Conservation (phyloP, 2,888 invertebrate species). For the Drepanosiphum platanoidis region DNA sequence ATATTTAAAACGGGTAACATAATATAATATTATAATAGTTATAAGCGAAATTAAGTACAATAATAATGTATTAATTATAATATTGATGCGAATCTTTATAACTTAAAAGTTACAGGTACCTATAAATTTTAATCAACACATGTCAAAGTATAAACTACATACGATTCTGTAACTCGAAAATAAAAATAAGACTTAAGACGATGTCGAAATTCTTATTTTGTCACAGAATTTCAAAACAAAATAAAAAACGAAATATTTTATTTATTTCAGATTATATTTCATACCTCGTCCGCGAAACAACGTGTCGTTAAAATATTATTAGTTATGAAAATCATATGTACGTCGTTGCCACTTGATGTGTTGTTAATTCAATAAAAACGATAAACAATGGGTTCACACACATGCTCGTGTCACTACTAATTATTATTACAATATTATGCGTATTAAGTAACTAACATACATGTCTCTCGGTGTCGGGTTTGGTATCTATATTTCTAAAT, state of each 20-base stretch:
- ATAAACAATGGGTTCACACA: not conserved
- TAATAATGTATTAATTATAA: conserved; percentile 31
- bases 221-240: not conserved
- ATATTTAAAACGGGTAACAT: conserved; percentile 39
- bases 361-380: not conserved
- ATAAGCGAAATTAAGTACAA: conserved; percentile 24
- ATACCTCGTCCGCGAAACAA: not conserved
- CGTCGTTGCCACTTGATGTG: not conserved
- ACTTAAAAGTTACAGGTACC: not conserved
- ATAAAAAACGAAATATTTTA: not conserved
- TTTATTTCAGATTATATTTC: not conserved
- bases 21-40: not conserved
- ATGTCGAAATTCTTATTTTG: not conserved
- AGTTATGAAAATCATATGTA: not conserved
- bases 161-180: not conserved
- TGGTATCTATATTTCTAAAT: not conserved
- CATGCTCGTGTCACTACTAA: not conserved
- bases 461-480: not conserved
- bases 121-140: too few species aligned
- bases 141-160: not conserved
- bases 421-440: too few species aligned
- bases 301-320: not conserved
- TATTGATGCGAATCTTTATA: not conserved
- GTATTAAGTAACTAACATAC: too few species aligned
- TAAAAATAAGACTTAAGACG: not conserved